These are phyloP conservation scores for Hydrotaea cyrtoneurina DNA, from an alignment of 2,888 invertebrate species.

Conservation along the genomic window DNA sequence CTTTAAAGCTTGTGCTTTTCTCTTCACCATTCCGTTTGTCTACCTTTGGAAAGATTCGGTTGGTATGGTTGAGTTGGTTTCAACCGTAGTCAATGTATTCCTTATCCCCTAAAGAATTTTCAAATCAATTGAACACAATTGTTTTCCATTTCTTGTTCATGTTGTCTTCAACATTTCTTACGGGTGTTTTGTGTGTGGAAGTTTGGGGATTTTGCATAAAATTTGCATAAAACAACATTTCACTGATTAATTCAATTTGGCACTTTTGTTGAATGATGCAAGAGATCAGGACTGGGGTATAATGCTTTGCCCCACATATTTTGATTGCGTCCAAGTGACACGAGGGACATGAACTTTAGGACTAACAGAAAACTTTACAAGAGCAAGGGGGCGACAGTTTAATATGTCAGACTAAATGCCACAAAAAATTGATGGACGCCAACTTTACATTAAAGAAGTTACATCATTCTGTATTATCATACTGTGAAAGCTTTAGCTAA, in stretches of 20 bases:
- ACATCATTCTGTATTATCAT: too few relatives aligned
- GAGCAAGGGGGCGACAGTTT: too few relatives aligned
- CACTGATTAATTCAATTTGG: constrained; percentile 23
- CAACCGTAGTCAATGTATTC: background rate
- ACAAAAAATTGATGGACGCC: too few relatives aligned
- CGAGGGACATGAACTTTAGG: background rate
- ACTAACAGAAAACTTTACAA: too few relatives aligned
- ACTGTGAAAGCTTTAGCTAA: too few relatives aligned
- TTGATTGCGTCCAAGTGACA: background rate
- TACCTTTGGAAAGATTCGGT: background rate
- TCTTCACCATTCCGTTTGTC: background rate
- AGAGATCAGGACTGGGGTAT: background rate
- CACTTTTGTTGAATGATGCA: background rate
- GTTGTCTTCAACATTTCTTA: background rate
- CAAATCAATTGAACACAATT: constrained; percentile 29
- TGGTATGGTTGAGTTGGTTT: background rate
- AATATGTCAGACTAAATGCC: too few relatives aligned
- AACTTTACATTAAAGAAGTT: too few relatives aligned
- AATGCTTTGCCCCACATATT: background rate
- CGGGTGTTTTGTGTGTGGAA: background rate
- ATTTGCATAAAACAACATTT: constrained; percentile 28
- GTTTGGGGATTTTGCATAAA: background rate
- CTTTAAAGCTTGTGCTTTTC: background rate
- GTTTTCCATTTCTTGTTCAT: constrained; percentile 16
- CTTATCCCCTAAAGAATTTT: constrained; percentile 3